Evolutionary conservation across 2,113 vertebrate genomes (phyloP).

Genomic region (Zingel zingel): DNA sequence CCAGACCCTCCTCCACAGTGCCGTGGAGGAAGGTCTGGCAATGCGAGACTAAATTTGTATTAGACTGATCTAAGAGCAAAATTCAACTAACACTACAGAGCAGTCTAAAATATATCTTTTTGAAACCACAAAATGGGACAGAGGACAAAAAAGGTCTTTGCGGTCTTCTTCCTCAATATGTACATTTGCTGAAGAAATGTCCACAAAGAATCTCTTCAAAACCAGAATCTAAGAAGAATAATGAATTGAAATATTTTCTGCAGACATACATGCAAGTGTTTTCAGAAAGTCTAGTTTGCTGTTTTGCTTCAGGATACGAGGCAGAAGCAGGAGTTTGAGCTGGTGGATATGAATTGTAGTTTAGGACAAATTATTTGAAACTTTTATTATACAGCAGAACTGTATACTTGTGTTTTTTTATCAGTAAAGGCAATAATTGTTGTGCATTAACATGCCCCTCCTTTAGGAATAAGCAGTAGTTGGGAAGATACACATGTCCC

Average conservation of each 20-base stretch:
- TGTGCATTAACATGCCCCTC: no score
- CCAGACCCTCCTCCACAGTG: no score
- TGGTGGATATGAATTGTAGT: background rate
- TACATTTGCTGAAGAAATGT: background rate
- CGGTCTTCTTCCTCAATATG: background rate
- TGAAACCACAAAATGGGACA: background rate
- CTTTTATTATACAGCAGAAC: background rate
- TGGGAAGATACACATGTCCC: background rate
- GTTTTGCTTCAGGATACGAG: background rate
- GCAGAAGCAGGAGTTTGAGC: background rate
- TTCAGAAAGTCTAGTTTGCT: background rate
- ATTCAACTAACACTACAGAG: background rate
- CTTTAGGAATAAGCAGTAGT: slow-evolving; percentile 15
- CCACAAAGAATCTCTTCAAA: background rate
- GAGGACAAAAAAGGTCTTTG: background rate
- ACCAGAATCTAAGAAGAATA: no score
- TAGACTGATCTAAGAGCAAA: background rate
- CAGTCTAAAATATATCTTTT: background rate
- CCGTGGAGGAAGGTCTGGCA: no score
- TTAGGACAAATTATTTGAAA: background rate
- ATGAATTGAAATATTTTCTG: background rate
- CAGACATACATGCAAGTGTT: background rate
- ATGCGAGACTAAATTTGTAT: no score
- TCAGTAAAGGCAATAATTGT: background rate
- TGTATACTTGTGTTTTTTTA: background rate